A percentile compares a stretch with the other conserved stretches of the same genome.
Conservation (phyloP, 1,140 invertebrate species). For the Philotrypesis tridentata region DNA sequence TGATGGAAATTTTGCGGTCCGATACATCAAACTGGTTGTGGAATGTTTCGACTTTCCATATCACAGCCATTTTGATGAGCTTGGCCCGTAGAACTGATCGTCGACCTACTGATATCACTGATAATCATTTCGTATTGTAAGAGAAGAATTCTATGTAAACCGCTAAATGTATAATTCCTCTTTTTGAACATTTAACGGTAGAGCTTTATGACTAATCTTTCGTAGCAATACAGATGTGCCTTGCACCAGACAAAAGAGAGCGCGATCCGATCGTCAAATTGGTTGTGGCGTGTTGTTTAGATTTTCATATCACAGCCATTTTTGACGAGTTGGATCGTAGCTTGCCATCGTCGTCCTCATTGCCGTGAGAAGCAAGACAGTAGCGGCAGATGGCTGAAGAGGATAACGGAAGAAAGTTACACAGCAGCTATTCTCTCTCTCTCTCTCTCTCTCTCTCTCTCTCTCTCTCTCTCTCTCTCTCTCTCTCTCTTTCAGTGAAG, state of each 20-base stretch:
- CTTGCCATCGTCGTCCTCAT: slow-evolving; percentile 55
- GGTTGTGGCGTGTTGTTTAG: slow-evolving; percentile 84
- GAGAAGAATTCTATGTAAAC: neutral
- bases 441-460: neutral
- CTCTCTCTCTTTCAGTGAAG: slow-evolving; percentile 46
- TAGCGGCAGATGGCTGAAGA: slow-evolving; percentile 16
- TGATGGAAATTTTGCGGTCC: slow-evolving; percentile 70
- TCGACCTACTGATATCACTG: slow-evolving; percentile 44
- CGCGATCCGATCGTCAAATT: slow-evolving; percentile 82
- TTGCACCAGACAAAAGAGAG: slow-evolving; percentile 52
- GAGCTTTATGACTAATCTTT: neutral
- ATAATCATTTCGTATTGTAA: neutral
- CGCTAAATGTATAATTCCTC: neutral
- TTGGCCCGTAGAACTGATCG: slow-evolving; percentile 73
- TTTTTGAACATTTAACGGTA: neutral
- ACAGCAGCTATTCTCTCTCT: neutral
- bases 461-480: neutral
- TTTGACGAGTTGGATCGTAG: slow-evolving; percentile 84
- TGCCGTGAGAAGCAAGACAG: slow-evolving; percentile 54
- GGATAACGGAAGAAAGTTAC: neutral
- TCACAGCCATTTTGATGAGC: slow-evolving; percentile 90
- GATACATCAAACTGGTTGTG: slow-evolving; percentile 83
- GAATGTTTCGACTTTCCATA: slow-evolving; percentile 79
- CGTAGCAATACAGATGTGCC: no score
- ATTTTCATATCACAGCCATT: slow-evolving; percentile 91